These are phyloP conservation scores for Ormyrus thymus DNA, from an alignment of 2,888 invertebrate species.

Conservation along the genomic window DNA sequence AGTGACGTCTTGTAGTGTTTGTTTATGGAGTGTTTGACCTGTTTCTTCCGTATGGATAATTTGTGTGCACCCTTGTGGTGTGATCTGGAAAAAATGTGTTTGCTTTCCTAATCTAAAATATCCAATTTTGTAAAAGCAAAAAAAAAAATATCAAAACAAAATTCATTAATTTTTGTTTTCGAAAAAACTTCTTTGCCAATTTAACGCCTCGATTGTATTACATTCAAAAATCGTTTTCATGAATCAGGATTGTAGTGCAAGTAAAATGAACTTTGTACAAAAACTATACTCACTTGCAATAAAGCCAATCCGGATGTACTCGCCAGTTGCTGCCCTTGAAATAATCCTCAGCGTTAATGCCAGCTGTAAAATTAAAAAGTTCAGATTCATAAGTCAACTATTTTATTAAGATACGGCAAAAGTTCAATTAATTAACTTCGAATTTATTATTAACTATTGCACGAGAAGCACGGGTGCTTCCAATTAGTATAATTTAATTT, in stretches of 20 bases:
- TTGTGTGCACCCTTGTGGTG: conserved; percentile 52
- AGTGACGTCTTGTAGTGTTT: conserved; percentile 55
- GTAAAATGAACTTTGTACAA: conserved; percentile 3
- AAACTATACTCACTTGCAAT: conserved; percentile 71
- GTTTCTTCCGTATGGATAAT: conserved; percentile 52
- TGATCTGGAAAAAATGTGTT: conserved; percentile 54
- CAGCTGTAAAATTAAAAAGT: conserved; percentile 61
- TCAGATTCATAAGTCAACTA: too few relatives aligned
- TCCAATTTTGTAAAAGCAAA: conserved; percentile 23
- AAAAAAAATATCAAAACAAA: conserved; percentile 19
- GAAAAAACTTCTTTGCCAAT: too few relatives aligned
- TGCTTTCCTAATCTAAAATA: conserved; percentile 32
- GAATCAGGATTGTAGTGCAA: conserved; percentile 12
- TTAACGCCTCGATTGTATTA: too few relatives aligned
- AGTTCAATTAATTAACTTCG: too few relatives aligned
- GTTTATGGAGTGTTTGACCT: conserved; percentile 55
- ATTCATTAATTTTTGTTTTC: neutral
- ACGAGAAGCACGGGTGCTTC: too few relatives aligned
- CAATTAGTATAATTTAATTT: too few relatives aligned
- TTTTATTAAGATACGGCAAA: too few relatives aligned
- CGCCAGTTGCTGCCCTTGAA: conserved; percentile 87
- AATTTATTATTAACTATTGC: too few relatives aligned
- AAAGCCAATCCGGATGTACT: conserved; percentile 90
- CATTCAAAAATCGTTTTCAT: neutral
- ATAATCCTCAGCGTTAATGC: conserved; percentile 81